Conservation (phyloP, 2,888 invertebrate species). For the Asteroscopus sphinx region DNA sequence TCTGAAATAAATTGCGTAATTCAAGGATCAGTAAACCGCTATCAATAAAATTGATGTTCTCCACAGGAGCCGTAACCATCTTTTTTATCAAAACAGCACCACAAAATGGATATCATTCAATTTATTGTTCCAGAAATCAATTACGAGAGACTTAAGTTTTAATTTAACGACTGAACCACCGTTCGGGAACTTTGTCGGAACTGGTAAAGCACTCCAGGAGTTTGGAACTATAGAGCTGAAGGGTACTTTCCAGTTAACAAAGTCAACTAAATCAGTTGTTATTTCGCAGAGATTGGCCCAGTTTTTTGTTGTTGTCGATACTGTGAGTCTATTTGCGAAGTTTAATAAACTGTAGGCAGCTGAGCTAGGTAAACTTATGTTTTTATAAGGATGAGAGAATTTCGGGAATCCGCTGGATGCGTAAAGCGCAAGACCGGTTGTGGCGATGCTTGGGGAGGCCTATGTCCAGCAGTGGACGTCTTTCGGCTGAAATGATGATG, state of each 20-base stretch:
- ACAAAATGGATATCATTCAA: slow-evolving; percentile 9
- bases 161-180: slow-evolving; percentile 24
- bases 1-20: neutral
- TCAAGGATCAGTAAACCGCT: neutral
- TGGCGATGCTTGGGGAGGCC: too few species aligned
- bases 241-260: slow-evolving; percentile 17
- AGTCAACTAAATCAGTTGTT: slow-evolving; percentile 25
- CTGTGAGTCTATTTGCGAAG: neutral
- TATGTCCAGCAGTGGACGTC: too few species aligned
- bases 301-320: slow-evolving; percentile 2
- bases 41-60: neutral
- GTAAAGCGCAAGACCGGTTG: too few species aligned
- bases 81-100: neutral
- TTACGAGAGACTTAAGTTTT: slow-evolving; percentile 17
- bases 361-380: too few species aligned
- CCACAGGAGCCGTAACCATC: neutral
- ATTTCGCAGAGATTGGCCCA: neutral
- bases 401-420: too few species aligned
- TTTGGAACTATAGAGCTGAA: slow-evolving; percentile 23
- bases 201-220: slow-evolving; percentile 32
- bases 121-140: slow-evolving; percentile 19
- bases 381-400: too few species aligned
- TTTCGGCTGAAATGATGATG: too few species aligned
- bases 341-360: too few species aligned
- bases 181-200: slow-evolving; percentile 23